Percentiles rank a stretch among this genome's conserved stretches.
Evolutionary conservation across 2,888 invertebrate species (phyloP).

Genomic region (Amphiduros pacificus): DNA sequence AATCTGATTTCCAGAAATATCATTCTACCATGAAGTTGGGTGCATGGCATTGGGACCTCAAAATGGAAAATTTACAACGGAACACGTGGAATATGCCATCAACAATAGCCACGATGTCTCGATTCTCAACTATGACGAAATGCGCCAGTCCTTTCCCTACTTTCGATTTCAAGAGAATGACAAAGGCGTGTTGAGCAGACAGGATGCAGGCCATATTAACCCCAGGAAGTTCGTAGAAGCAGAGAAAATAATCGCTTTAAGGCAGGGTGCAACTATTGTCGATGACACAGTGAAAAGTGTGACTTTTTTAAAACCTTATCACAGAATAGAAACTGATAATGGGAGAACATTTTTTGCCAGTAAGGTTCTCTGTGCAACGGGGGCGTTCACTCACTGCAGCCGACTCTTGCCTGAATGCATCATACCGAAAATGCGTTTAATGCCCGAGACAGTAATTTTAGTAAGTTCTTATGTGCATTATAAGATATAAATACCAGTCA

Average conservation of each 20-base stretch:
- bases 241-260: neutral
- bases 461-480: too few species aligned
- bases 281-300: neutral
- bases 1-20: too few species aligned
- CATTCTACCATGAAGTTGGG: too few species aligned
- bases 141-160: too few species aligned
- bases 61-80: too few species aligned
- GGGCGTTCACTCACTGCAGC: conserved; percentile 6
- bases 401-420: neutral
- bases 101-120: too few species aligned
- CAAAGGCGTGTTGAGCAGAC: too few species aligned
- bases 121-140: too few species aligned
- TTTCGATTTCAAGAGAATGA: too few species aligned
- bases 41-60: too few species aligned
- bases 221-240: conserved; percentile 1
- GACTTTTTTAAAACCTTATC: neutral
- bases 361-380: conserved; percentile 5
- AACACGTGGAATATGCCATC: too few species aligned
- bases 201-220: conserved; percentile 8
- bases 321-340: neutral
- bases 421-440: neutral
- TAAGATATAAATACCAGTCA: too few species aligned
- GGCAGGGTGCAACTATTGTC: neutral
- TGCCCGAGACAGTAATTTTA: conserved; percentile 2
- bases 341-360: neutral